A percentile compares a stretch with the other conserved stretches of the same genome.
These are phyloP conservation scores for Drosophila percnosoma DNA, from an alignment of 2,888 invertebrate genomes.

Conservation along the genomic window DNA sequence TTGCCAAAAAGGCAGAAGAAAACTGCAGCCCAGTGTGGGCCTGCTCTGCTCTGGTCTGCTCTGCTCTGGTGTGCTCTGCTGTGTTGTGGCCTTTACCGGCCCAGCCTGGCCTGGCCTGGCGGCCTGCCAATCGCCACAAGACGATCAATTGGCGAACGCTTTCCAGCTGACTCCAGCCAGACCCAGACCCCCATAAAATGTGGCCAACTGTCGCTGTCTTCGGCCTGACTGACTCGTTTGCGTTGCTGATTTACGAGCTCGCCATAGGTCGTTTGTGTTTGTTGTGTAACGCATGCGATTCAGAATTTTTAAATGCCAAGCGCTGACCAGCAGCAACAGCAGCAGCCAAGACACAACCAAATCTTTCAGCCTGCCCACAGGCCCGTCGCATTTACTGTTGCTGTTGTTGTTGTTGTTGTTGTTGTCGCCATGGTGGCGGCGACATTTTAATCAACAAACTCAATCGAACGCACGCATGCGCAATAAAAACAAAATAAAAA, in stretches of 20 bases:
- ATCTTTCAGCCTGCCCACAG: conserved; percentile 36
- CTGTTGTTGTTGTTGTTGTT: conserved; percentile 30
- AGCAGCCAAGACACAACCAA: conserved; percentile 34
- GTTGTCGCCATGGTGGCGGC: conserved; percentile 69
- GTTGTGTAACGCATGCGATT: conserved; percentile 80
- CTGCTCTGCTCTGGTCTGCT: conserved; percentile 22
- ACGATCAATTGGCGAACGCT: conserved; percentile 73
- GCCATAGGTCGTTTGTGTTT: conserved; percentile 62
- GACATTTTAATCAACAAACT: conserved; percentile 81
- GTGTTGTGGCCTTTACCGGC: conserved; percentile 13
- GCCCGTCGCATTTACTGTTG: conserved; percentile 36
- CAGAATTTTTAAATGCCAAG: conserved; percentile 77
- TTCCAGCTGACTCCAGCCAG: conserved; percentile 45
- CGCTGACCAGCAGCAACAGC: conserved; percentile 64
- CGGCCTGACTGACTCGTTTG: conserved; percentile 70
- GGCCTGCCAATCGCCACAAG: conserved; percentile 73
- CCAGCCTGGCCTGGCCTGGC: conserved; percentile 52
- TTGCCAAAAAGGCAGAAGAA: conserved; percentile 61
- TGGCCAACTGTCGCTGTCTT: conserved; percentile 55
- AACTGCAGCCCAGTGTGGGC: conserved; percentile 63
- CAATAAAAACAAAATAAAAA: conserved; percentile 76
- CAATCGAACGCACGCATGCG: conserved; percentile 83
- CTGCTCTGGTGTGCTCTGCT: conserved; percentile 8
- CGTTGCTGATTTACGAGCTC: conserved; percentile 82
- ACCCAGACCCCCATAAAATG: conserved; percentile 68